Evolutionary conservation across 2,888 invertebrate species (phyloP), one percentile per base, ranked within the genome.

Genomic region (Lordiphosa fenestrarum): DNA sequence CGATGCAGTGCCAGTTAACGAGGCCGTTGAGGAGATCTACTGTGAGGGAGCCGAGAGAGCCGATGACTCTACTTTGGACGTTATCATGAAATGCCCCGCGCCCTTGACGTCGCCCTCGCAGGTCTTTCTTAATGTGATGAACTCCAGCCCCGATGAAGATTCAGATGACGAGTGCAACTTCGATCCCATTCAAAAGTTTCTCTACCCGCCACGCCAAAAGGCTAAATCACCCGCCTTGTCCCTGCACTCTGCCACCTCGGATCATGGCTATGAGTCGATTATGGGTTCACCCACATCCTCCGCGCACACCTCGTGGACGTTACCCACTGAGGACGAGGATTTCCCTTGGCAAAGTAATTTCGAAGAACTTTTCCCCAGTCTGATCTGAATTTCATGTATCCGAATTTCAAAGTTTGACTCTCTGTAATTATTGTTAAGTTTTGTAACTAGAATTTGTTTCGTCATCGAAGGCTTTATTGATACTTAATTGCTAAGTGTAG

Each of bases 261-360:
- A 94, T 85, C 90, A 91, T 73, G 93, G 93, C 2, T 94, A 94
- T 75, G 93, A 93, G 84, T 93, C 93, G 0, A 89, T 93, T 41
- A 89, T 93, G 44, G 92, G 91, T 63, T 93, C 94, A 0, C 93
- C 93, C 1, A 64, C 67, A 25, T 64, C 71, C 38, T 10, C 30
- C 9, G n/a, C 15, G 25, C 30, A 30, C 9, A 50, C 68, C 3
- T 63, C 69, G 1, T 53, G 83, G 36, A 63, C 86, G 51, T 10
- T 74, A 40, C 51, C 66, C 36, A 46, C 47, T 0, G 71, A 73
- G 1, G 76, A 71, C 13, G 86, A 85, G 6, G 86, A 93, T 84
- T 94, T 94, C 85, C 91, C 93, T 81, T 95, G 94, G 94, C 93
- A 94, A 84, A 93, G 93, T 84, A 93, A 93, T 74, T 93, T 95